Conservation (phyloP, 2,113 vertebrate genomes). For the Microcebus lehilahytsara region DNA sequence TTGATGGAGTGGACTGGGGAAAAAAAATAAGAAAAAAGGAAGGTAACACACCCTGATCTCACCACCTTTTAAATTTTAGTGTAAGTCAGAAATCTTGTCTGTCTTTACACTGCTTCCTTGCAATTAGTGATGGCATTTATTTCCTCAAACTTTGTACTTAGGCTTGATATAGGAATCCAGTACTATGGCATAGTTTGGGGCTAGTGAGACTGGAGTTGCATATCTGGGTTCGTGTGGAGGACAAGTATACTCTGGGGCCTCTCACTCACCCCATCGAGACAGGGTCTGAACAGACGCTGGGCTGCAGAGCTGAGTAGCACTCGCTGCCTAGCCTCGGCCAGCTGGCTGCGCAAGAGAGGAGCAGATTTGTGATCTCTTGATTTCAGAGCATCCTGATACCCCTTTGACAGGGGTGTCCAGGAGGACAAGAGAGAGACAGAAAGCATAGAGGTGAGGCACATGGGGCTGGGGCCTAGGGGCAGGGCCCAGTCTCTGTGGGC, state of each 20-base stretch:
- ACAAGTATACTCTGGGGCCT: background rate
- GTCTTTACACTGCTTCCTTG: background rate
- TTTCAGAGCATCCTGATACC: background rate
- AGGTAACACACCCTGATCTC: background rate
- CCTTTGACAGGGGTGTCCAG: background rate
- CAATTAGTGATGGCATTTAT: background rate
- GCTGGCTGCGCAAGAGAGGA: background rate
- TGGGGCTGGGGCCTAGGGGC: background rate
- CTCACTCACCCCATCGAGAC: too few species aligned
- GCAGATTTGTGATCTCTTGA: too few species aligned
- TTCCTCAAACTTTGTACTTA: background rate
- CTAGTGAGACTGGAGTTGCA: background rate
- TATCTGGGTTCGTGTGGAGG: background rate
- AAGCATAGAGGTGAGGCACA: accelerated
- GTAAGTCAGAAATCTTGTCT: background rate
- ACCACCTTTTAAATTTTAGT: background rate
- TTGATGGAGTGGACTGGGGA: background rate
- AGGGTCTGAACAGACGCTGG: too few species aligned
- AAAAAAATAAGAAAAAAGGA: background rate
- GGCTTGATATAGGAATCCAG: background rate
- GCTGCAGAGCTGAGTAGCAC: too few species aligned
- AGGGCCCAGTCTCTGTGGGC: background rate
- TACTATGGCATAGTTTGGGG: too few species aligned
- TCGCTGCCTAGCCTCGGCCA: background rate
- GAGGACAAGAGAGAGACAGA: background rate